Conservation (phyloP, 2,797 vertebrate genomes). For the Malacoraja senta region DNA sequence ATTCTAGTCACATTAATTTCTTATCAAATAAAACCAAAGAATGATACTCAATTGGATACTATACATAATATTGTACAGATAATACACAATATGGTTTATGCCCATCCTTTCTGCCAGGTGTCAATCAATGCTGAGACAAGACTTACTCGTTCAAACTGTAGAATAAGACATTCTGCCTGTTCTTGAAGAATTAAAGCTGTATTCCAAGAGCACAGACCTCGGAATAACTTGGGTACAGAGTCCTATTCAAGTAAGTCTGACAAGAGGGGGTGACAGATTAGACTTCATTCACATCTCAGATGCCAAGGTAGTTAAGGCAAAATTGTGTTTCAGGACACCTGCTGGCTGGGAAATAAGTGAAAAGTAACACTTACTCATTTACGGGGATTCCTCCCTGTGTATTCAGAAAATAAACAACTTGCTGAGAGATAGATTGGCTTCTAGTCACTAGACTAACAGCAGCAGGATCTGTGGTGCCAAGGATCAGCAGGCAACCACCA, state of each 20-base stretch:
- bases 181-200: background rate
- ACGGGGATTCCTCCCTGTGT: background rate
- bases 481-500: conserved; percentile 35
- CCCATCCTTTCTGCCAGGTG: background rate
- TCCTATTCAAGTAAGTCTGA: background rate
- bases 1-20: background rate
- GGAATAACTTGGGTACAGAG: background rate
- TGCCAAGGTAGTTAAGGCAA: conserved; percentile 41
- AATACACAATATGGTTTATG: background rate
- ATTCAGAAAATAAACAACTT: conserved; percentile 41
- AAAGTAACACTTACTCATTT: conserved; percentile 33
- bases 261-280: conserved; percentile 15
- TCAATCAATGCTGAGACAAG: background rate
- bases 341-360: conserved; percentile 40
- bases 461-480: conserved; percentile 26
- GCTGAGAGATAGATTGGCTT: conserved; percentile 38
- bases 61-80: background rate
- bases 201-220: background rate
- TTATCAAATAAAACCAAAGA: background rate
- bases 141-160: background rate
- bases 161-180: background rate
- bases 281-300: conserved; percentile 28
- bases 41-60: background rate
- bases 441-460: conserved; percentile 29
- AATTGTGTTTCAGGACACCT: conserved; percentile 37